Evolutionary conservation across 2,888 invertebrate species (phyloP), one percentile per base, ranked within the genome.

Genomic region (Tholera decimalis): DNA sequence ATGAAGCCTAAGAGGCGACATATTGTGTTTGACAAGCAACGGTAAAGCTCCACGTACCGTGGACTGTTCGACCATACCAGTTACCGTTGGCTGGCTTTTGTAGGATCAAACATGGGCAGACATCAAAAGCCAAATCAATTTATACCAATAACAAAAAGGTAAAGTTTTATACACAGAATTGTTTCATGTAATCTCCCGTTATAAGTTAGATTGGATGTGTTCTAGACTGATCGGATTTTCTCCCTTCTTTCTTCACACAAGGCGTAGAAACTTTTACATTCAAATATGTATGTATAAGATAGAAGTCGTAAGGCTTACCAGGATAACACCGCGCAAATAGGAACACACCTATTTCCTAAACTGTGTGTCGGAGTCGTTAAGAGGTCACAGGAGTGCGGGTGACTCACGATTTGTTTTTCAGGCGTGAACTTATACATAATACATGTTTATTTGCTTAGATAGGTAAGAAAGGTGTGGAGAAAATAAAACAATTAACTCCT

Each of bases 131-230:
- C 24, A 20, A 44, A 20, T 35, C 28, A 11, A 51, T 44, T 7
- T 18, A 33, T 6, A 9, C 11, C 26, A 30, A 44, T 41, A 39
- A 18, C 24, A 50, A 43, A 51, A 9, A 46, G 20, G 28, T 50
- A 20, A 57, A 58, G 46, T 63, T 59, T 51, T 20, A 44, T 15
- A 46, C 44, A 54, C 33, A 50, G 53, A 50, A 56, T 54, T 64
- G 71, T 55, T 75, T 49, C 51, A 39, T 49, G 22, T 63, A 56
- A 51, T 54, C 44, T 64, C 15, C 7, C n/a, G 28, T 51, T 4
- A 26, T 50, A 72, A 77, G 56, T 73, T 73, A 50, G 62, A 73
- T 63, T 77, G 55, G 46, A 39, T 62, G 54, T 65, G 57, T 74
- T 64, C 53, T 47, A 77, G 44, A 61, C 43, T 15, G 18, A 55